These are phyloP conservation scores for Datnioides undecimradiatus DNA, from an alignment of 2,113 vertebrate species.

Conservation along the genomic window DNA sequence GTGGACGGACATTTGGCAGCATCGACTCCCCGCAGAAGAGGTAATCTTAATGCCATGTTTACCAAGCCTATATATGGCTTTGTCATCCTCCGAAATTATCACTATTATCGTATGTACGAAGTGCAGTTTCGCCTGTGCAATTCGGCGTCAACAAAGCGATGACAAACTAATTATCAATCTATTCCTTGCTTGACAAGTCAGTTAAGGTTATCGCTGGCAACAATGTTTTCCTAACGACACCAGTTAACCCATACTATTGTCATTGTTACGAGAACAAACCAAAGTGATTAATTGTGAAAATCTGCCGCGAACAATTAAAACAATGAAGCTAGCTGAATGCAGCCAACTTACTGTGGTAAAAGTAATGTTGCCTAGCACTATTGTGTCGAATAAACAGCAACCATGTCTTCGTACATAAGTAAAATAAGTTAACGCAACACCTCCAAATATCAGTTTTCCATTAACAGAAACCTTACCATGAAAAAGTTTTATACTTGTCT, in stretches of 20 bases:
- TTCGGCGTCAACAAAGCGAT: not conserved
- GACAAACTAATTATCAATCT: not conserved
- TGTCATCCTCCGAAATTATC: not conserved
- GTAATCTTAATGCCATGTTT: slow-evolving; percentile 30
- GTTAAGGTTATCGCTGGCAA: not conserved
- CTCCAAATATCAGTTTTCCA: not conserved
- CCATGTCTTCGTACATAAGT: too few species aligned
- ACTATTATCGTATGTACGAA: not conserved
- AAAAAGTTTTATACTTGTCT: not conserved
- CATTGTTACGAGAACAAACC: not conserved
- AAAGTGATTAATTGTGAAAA: not conserved
- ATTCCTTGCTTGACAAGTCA: too few species aligned
- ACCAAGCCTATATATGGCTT: fast-evolving
- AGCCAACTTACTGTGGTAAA: slow-evolving; percentile 14
- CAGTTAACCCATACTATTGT: not conserved
- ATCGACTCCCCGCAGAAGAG: slow-evolving; percentile 78
- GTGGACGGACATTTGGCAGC: slow-evolving; percentile 77
- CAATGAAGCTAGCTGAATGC: not conserved
- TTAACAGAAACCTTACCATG: too few species aligned
- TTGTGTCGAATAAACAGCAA: too few species aligned
- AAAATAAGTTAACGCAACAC: too few species aligned
- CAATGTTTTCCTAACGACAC: not conserved
- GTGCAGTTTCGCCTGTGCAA: too few species aligned
- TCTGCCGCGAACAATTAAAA: not conserved
- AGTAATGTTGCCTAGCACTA: too few species aligned